Percentiles rank a stretch among this genome's conserved stretches.
Conservation (phyloP, 2,888 invertebrate genomes). For the Megalurothrips usitatus region DNA sequence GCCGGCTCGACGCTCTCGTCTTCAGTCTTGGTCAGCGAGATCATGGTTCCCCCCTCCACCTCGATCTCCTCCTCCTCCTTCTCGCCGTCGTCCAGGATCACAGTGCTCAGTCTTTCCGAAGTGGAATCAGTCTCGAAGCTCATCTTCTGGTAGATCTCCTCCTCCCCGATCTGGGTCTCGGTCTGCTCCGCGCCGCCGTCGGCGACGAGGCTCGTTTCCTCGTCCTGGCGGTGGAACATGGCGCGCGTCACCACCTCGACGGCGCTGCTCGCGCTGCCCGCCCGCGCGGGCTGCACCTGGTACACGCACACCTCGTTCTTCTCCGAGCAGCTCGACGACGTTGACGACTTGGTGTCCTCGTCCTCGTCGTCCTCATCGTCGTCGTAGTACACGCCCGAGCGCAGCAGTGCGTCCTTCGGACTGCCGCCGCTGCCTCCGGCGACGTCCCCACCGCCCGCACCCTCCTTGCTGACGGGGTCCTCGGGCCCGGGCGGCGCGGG, state of each 20-base stretch:
- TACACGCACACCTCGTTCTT: conserved; percentile 24
- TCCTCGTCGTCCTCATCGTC: conserved; percentile 17
- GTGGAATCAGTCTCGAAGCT: background rate
- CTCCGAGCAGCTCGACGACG: background rate
- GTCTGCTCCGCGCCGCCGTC: background rate
- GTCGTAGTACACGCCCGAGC: background rate
- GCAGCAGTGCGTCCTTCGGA: background rate
- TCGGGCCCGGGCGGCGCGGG: background rate
- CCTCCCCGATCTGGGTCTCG: conserved; percentile 8
- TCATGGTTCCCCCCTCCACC: background rate
- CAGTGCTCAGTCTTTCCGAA: background rate
- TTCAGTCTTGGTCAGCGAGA: background rate
- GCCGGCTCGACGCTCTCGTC: background rate
- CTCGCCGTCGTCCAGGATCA: background rate
- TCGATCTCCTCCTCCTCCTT: background rate
- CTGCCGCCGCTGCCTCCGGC: background rate
- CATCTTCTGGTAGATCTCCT: conserved; percentile 13
- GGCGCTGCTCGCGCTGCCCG: background rate
- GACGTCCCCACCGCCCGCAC: background rate
- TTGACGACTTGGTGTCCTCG: conserved; percentile 3
- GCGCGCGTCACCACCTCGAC: conserved; percentile 18
- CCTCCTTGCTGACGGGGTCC: background rate
- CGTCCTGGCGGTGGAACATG: conserved; percentile 20
- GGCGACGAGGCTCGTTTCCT: background rate
- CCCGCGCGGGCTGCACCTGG: background rate